Base-by-base conservation (phyloP, 2,888 invertebrate species). In the Cistogaster globosa region DNA sequence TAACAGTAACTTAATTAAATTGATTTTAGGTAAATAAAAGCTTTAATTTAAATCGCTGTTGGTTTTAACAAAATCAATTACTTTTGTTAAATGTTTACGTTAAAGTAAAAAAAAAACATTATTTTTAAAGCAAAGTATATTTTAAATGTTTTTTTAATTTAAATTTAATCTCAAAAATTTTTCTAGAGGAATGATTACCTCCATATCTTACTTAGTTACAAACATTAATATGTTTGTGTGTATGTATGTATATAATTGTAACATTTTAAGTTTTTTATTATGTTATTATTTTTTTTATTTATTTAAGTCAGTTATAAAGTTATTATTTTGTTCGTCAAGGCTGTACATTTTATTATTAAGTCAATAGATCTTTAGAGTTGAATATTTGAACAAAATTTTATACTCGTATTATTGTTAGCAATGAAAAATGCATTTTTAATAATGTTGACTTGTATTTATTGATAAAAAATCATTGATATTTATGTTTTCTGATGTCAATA, bases 401-500 rank as follows among this genome's bases (percentile, higher is more conserved):
- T 36, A 18, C 14, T 68, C 18, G 6, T 42, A 12, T 42, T 57
- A 9, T 20, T 57, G 11, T 57, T 26, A 42, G 12, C 22, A 42
- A 68, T 55, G 9, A 8, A 22, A 69, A 68, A 48, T 68, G 38
- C 16, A 20, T 55, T 68, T 18, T 67, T 42, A 42, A 12, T 67
- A n/a, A 20, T 67, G 18, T 67, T 32, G 48, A n/a, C 4, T 51
- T 12, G 4, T 67, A 32, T 26, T 26, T n/a, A 26, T 11, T 48
- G 5, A 62, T 42, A 12, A 48, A 36, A 18, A 38, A 18, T 57
- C 57, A 69, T 42, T 69, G 42, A 57, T 45, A 45, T 69, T n/a
- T 18, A 57, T 68, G 57, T 53, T 53, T 38, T 53, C 55, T 36
- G 38, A 55, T 55, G 69, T 45, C 57, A 69, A 18, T 57, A 69